Evolutionary conservation across 1,140 invertebrate genomes (phyloP), one percentile per base, ranked within the genome.

Genomic region (Pissodes strobi): DNA sequence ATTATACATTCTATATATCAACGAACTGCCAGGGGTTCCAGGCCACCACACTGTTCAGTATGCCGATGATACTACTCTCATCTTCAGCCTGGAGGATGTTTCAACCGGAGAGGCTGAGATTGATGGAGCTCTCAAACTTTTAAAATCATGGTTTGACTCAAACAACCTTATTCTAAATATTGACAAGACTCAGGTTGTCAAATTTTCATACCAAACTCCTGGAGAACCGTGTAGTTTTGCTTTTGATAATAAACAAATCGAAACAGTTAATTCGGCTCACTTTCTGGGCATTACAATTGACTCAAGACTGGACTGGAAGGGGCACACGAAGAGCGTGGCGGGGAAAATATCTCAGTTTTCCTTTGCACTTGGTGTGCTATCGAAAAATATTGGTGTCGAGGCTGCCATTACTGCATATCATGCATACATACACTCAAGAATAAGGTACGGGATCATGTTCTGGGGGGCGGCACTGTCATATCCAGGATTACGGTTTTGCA

Each of bases 361-460:
- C 17, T 56, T 53, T 46, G 49, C 61, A 9, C 17, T 65, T 1
- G 57, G 45, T 22, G 18, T 65, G 4, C n/a, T 59, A 3, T 9
- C 45, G 5, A 22, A 52, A 8, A 30, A 45, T 12, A 45, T 52
- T 13, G 43, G 41, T 23, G 38, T 27, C 10, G 27, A 46, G 18
- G 55, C 55, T 43, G 63, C 46, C 9, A 13, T 65, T 19, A 18
- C 37, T 2, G 46, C 48, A 21, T 65, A 59, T 19, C 56, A 65
- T 59, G 45, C 46, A 5, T 65, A 52, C 22, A 23, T 65, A 12
- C 55, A 59, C n/a, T 58, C 63, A 2, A 49, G 48, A 22, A 21
- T 49, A 22, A 59, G 22, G 34, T 65, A 59, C 45, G 63, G 45
- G 5, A 53, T 52, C 13, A 34, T 59, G 10, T 65, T 65, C 38